Base-by-base conservation (phyloP, 2,888 invertebrate species). In the Linnaemya tessellans region DNA sequence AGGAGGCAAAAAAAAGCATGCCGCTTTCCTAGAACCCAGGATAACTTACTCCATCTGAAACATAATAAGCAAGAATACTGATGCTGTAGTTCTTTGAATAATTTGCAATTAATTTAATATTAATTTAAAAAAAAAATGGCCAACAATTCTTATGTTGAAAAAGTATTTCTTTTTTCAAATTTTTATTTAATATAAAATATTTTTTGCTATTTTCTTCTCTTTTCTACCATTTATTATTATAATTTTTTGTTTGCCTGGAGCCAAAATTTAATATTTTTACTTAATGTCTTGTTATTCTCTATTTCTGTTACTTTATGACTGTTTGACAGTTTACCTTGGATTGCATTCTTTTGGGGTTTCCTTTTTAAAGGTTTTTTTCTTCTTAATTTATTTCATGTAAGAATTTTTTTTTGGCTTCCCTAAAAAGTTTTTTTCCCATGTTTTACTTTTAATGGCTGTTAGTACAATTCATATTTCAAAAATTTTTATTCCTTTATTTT, bases 271-370 rank as follows among this genome's bases (percentile, higher is more conserved):
- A 18, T 43, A 43, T 4, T 43, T 43, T 30, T 43, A 18, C 7
- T 9, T 15, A 60, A 5, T 20, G 20, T 8, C 15, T n/a, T 43
- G 22, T 49, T 38, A 38, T 43, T 46, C 43, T 43, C 9, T 46
- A 11, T 49, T 67, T 51, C 51, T 51, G 10, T 20, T 46, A 20
- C 77, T 38, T 49, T 78, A 8, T 22, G 58, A 38, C 58, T 68
- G 49, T 60, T 60, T 60, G 49, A n/a, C 68, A 78, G 22, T 60
- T 68, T 49, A 60, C 38, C 58, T 78, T 67, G 67, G 35, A 25
- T 77, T 8, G 20, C 46, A 58, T 49, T 46, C 35, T 65, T 56
- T 58, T 65, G 20, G 51, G 38, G 49, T 38, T 38, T 25, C 38
- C 20, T 7, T n/a, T 64, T 41, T 3, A 13, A 51, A 15, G 15